Evolutionary conservation across 2,797 vertebrate genomes (phyloP).

Genomic region (Bovichtus variegatus): DNA sequence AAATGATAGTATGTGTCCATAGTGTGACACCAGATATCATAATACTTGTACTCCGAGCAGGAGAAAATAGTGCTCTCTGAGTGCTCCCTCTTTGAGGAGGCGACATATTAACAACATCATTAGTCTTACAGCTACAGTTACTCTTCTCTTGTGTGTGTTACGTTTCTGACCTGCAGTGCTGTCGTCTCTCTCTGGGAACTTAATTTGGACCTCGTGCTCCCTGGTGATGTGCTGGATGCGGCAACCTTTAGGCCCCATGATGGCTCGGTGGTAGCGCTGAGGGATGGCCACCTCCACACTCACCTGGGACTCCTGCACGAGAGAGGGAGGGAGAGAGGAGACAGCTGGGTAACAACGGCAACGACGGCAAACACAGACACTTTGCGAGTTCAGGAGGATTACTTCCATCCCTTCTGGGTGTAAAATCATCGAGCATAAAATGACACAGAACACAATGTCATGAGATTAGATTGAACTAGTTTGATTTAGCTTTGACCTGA

Average conservation of each 20-base stretch:
- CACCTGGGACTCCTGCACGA: slow-evolving; percentile 86
- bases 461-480: too few relatives aligned
- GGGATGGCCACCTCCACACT: slow-evolving; percentile 84
- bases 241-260: slow-evolving; percentile 88
- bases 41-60: neutral
- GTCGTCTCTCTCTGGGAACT: slow-evolving; percentile 89
- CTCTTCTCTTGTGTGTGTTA: neutral
- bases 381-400: neutral
- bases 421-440: too few relatives aligned
- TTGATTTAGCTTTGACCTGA: too few relatives aligned
- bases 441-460: too few relatives aligned
- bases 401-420: neutral
- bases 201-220: slow-evolving; percentile 88
- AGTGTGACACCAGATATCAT: neutral
- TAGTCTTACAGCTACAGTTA: neutral
- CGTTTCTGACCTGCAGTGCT: slow-evolving; percentile 66
- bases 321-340: neutral
- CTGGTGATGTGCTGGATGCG: slow-evolving; percentile 87
- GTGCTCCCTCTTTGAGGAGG: neutral
- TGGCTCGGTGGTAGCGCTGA: slow-evolving; percentile 85
- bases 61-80: neutral
- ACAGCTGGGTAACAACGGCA: slow-evolving; percentile 7
- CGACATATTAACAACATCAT: neutral
- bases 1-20: neutral
- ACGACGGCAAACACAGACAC: neutral